A percentile compares a stretch with the other conserved stretches of the same genome.
phyloP scores from a whole-genome alignment of 2,888 invertebrate species.

The Philonicus albiceps region DNA sequence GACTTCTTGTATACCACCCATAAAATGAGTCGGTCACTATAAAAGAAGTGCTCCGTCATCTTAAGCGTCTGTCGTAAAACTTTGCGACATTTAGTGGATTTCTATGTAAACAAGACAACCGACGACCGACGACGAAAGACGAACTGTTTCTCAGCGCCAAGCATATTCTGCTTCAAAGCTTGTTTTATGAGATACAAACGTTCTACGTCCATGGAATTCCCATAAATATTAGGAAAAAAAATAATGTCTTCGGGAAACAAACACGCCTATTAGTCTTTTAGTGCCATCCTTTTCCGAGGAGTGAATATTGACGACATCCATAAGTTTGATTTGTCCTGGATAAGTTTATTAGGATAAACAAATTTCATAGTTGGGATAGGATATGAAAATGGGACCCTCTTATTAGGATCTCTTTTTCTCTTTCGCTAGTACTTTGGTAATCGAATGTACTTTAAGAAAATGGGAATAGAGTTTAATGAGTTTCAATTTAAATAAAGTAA shows the following conservation, averaged over 20 bases:
- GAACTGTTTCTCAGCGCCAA: not conserved
- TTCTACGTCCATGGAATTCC: not conserved
- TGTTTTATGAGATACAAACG: not conserved
- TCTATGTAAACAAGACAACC: slow-evolving; percentile 22
- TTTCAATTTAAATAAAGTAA: no score
- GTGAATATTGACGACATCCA: not conserved
- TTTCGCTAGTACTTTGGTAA: no score
- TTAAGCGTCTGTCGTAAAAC: slow-evolving; percentile 22
- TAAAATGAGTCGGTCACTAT: slow-evolving; percentile 9
- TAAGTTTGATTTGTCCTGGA: not conserved
- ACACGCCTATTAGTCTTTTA: slow-evolving; percentile 8
- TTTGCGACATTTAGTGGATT: slow-evolving; percentile 14
- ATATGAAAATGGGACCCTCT: not conserved
- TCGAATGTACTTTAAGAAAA: no score
- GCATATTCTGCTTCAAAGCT: not conserved
- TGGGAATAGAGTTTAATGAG: no score
- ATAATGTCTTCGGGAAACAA: not conserved
- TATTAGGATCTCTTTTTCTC: not conserved
- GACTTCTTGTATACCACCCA: not conserved
- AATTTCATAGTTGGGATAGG: not conserved
- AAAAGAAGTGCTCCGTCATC: slow-evolving; percentile 21
- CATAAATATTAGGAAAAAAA: slow-evolving; percentile 15
- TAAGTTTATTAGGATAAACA: not conserved
- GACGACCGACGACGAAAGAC: no score
- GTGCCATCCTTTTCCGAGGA: not conserved